phyloP scores from a whole-genome alignment of 2,797 vertebrate species.

The Myotis findleyi region DNA sequence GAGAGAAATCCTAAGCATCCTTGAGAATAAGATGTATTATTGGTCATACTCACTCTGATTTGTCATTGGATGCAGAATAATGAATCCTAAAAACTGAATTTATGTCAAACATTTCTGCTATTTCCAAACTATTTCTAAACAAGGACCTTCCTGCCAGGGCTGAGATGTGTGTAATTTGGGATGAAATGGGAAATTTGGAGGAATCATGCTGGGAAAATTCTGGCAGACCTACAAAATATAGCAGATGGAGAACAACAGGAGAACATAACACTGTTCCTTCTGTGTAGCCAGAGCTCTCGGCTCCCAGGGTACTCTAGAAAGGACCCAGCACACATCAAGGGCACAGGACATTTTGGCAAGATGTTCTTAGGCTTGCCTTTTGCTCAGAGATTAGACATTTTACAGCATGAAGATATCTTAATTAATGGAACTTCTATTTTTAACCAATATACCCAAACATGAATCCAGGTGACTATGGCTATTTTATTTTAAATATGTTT shows the following conservation, averaged over 20 bases:
- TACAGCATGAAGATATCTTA: background rate
- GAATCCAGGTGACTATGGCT: background rate
- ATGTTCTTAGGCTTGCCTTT: background rate
- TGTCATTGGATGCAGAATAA: background rate
- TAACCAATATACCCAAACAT: background rate
- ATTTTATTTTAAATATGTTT: background rate
- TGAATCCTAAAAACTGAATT: background rate
- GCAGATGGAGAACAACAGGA: conserved; percentile 39
- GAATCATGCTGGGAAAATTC: background rate
- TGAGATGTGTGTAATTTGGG: background rate
- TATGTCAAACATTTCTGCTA: background rate
- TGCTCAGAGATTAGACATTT: background rate
- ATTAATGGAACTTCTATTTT: conserved; percentile 16
- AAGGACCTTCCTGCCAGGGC: background rate
- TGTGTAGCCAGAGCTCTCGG: background rate
- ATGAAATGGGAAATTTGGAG: conserved; percentile 30
- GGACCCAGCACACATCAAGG: background rate
- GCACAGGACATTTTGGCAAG: background rate
- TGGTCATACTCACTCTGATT: background rate
- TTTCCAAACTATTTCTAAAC: background rate
- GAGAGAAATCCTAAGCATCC: background rate
- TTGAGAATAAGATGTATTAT: background rate
- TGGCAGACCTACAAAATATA: background rate
- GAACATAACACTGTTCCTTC: background rate
- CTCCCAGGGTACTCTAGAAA: background rate